phyloP scores from a whole-genome alignment of 1,140 invertebrate species.

The Drosophila suzukii region DNA sequence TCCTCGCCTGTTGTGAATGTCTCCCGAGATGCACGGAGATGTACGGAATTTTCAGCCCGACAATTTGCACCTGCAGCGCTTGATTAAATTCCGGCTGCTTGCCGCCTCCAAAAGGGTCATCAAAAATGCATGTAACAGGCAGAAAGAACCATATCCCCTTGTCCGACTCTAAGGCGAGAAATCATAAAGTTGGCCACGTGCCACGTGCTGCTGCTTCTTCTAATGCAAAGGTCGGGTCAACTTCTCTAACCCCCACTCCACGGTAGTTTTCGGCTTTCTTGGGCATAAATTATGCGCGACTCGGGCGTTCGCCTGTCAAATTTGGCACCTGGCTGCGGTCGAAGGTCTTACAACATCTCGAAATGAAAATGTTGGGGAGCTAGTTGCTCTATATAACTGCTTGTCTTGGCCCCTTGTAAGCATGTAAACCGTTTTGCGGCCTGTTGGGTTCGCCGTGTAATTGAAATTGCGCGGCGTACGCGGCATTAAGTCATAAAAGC shows the following conservation, averaged over 20 bases:
- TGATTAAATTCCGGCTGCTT: slow-evolving; percentile 1
- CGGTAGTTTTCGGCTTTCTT: slow-evolving; percentile 14
- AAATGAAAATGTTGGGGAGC: slow-evolving; percentile 63
- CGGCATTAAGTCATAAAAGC: slow-evolving; percentile 80
- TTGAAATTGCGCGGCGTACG: slow-evolving; percentile 80
- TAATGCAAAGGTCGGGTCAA: slow-evolving; percentile 1
- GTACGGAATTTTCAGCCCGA: neutral
- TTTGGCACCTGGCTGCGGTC: slow-evolving; percentile 71
- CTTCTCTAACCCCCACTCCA: slow-evolving; percentile 6
- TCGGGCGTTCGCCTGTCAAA: slow-evolving; percentile 36
- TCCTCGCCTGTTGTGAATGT: neutral
- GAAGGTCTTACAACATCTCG: slow-evolving; percentile 44
- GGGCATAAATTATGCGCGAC: slow-evolving; percentile 67
- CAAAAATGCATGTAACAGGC: slow-evolving; percentile 61
- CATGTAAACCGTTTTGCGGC: slow-evolving; percentile 48
- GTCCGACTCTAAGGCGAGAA: slow-evolving; percentile 24
- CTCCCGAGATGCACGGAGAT: slow-evolving; percentile 5
- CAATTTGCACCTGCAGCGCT: slow-evolving; percentile 6
- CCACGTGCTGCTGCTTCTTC: slow-evolving; percentile 35
- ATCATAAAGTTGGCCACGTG: slow-evolving; percentile 74
- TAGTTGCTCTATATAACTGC: slow-evolving; percentile 25
- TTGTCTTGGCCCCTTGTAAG: slow-evolving; percentile 23
- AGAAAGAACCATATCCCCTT: neutral
- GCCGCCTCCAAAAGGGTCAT: slow-evolving; percentile 21
- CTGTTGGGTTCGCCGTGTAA: slow-evolving; percentile 51